A percentile compares a stretch with the other conserved stretches of the same genome.
phyloP scores from a whole-genome alignment of 2,888 invertebrate species.

The Eristalis pertinax region DNA sequence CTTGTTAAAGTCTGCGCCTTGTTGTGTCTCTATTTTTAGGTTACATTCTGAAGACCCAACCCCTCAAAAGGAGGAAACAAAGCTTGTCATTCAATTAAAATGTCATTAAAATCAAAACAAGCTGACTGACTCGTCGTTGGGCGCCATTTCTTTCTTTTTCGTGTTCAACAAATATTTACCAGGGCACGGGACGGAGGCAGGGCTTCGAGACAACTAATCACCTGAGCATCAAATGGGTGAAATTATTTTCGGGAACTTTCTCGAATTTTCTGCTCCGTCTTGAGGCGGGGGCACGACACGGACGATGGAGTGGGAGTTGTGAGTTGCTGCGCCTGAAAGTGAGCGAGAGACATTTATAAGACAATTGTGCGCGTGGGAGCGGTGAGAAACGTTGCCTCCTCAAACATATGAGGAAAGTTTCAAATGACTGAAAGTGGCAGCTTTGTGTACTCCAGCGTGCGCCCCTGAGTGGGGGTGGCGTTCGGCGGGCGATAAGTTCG shows the following conservation, averaged over 20 bases:
- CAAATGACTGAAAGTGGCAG: conserved; percentile 11
- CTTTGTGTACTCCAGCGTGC: too few relatives aligned
- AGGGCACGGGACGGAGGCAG: too few relatives aligned
- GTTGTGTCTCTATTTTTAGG: conserved; percentile 1
- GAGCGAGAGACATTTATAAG: not conserved
- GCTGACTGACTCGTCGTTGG: conserved; percentile 1
- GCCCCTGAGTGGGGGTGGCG: not conserved
- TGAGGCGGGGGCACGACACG: too few relatives aligned
- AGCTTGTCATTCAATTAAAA: conserved; percentile 25
- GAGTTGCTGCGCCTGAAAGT: not conserved
- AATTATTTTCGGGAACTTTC: conserved; percentile 16
- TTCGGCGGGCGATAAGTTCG: not conserved
- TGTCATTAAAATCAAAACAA: conserved; percentile 23
- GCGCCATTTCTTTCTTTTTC: not conserved
- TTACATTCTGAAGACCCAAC: not conserved
- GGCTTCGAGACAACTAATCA: conserved; percentile 1
- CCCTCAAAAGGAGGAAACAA: not conserved
- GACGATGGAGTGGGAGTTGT: not conserved
- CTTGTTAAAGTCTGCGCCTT: not conserved
- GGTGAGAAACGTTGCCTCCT: not conserved
- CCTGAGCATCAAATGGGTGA: conserved; percentile 32
- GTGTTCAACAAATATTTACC: conserved; percentile 4
- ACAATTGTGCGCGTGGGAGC: not conserved
- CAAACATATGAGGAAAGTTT: not conserved
- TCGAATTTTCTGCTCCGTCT: not conserved